Evolutionary conservation across 2,113 vertebrate species (phyloP).

Genomic region (Prolemur simus): DNA sequence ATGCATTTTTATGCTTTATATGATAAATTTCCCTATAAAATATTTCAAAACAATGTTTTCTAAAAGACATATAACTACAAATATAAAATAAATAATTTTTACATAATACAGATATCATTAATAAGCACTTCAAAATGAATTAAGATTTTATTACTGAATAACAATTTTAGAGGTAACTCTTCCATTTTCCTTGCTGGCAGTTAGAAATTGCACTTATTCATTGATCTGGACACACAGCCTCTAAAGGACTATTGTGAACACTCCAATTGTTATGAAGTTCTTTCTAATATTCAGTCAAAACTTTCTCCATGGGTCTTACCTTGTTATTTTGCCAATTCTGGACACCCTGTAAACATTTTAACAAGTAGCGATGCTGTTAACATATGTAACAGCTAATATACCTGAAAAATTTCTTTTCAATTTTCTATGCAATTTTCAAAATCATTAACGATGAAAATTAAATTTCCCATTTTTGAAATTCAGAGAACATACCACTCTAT

Average conservation of each 20-base stretch:
- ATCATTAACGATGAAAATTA: background rate
- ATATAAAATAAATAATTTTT: background rate
- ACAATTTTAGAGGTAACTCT: background rate
- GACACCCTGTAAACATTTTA: background rate
- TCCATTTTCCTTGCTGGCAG: background rate
- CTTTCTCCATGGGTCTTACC: background rate
- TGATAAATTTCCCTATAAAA: background rate
- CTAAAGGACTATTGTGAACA: background rate
- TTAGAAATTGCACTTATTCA: background rate
- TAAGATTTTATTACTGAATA: background rate
- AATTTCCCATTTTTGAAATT: background rate
- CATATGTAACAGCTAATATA: background rate
- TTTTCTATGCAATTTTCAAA: background rate
- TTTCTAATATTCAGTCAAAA: background rate
- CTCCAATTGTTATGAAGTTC: rapidly evolving
- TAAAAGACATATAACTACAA: background rate
- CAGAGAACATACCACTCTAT: background rate
- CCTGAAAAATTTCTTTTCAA: background rate
- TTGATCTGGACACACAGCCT: background rate
- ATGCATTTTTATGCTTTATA: background rate
- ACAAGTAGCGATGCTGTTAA: background rate
- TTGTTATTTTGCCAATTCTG: background rate
- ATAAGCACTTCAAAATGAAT: background rate
- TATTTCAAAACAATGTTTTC: background rate
- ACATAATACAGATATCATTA: background rate